These are phyloP conservation scores for Microctonus hyperodae DNA, from an alignment of 2,888 invertebrate genomes.

Conservation along the genomic window DNA sequence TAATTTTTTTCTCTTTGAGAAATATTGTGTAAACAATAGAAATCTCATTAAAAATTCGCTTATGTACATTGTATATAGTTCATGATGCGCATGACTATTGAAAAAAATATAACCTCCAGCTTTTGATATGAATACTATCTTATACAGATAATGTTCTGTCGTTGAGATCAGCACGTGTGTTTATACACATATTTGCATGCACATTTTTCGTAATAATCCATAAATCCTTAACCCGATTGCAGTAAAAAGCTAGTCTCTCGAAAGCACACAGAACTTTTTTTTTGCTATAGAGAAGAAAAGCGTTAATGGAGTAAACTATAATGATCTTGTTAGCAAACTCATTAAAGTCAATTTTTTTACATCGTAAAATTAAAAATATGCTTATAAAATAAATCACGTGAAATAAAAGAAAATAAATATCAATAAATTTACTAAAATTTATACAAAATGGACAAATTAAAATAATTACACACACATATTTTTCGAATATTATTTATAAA, in stretches of 20 bases:
- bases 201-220: too few relatives aligned
- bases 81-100: background rate
- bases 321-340: background rate
- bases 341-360: background rate
- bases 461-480: too few relatives aligned
- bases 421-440: too few relatives aligned
- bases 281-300: background rate
- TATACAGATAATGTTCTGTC: too few relatives aligned
- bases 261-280: background rate
- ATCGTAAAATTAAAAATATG: too few relatives aligned
- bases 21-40: background rate
- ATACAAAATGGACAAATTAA: too few relatives aligned
- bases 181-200: too few relatives aligned
- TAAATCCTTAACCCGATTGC: background rate
- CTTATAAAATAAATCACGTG: conserved; percentile 3
- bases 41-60: background rate
- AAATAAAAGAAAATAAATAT: too few relatives aligned
- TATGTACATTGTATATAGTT: too few relatives aligned
- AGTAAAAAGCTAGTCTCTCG: background rate
- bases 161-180: too few relatives aligned
- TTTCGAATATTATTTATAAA: too few relatives aligned
- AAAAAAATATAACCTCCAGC: background rate
- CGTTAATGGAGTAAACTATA: background rate
- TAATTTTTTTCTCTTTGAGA: background rate
- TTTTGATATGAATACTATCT: background rate